Conservation (phyloP, 2,113 vertebrate genomes). For the Picathartes gymnocephalus region DNA sequence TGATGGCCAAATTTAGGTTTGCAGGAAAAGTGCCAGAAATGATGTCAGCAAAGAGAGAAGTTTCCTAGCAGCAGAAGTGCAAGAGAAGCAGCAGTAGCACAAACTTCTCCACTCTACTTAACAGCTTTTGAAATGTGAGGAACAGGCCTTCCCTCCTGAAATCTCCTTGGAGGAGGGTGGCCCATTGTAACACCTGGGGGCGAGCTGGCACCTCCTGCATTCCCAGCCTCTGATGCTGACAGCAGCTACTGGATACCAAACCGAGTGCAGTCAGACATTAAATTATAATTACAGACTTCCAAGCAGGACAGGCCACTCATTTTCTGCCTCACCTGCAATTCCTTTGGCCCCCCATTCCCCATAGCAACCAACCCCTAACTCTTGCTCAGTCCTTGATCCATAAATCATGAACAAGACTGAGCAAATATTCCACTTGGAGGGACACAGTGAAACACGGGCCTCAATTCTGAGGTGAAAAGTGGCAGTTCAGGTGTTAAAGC, state of each 20-base stretch:
- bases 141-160: background rate
- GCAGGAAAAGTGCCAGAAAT: slow-evolving; percentile 7
- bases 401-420: background rate
- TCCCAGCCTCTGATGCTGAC: slow-evolving; percentile 12
- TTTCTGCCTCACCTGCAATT: slow-evolving; percentile 28
- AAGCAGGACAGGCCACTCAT: background rate
- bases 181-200: background rate
- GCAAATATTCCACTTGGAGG: background rate
- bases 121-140: background rate
- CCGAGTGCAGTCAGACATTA: background rate
- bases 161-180: background rate
- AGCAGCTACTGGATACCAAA: slow-evolving; percentile 6
- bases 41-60: background rate
- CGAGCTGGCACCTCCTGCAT: slow-evolving; percentile 27
- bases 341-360: background rate
- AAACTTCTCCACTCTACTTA: background rate
- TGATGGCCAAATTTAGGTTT: background rate
- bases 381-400: background rate
- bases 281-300: background rate
- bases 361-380: background rate
- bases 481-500: background rate
- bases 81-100: background rate
- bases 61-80: background rate
- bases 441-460: background rate
- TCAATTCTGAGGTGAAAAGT: background rate